Evolutionary conservation across 1,140 invertebrate genomes (phyloP).

Genomic region (Aphis gossypii): DNA sequence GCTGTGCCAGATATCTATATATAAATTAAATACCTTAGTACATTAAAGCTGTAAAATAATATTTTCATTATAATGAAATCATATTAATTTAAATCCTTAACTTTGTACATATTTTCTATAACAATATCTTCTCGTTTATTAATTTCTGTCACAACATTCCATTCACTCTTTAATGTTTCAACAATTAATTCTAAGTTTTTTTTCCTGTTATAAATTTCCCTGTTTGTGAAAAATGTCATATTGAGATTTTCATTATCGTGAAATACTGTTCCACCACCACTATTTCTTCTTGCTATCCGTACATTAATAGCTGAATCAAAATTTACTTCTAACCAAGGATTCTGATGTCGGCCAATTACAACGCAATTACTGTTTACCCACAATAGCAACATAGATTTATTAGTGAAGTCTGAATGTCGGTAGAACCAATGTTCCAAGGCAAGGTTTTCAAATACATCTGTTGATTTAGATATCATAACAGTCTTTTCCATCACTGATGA

Average conservation of each 20-base stretch:
- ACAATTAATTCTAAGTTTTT: constrained; percentile 87
- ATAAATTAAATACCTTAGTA: constrained; percentile 48
- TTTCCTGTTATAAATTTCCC: constrained; percentile 79
- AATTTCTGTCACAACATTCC: constrained; percentile 77
- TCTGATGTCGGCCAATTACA: constrained; percentile 95
- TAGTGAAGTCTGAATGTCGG: constrained; percentile 80
- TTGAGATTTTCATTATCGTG: constrained; percentile 95
- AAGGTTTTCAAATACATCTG: constrained; percentile 88
- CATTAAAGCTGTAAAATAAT: constrained; percentile 35
- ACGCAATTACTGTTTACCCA: constrained; percentile 94
- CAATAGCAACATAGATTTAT: constrained; percentile 83
- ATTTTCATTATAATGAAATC: not conserved
- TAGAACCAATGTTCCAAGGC: constrained; percentile 96
- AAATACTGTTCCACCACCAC: constrained; percentile 96
- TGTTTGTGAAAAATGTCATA: constrained; percentile 85
- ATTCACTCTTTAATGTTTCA: constrained; percentile 79
- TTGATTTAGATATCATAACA: constrained; percentile 90
- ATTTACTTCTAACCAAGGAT: constrained; percentile 93
- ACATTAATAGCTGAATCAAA: constrained; percentile 68
- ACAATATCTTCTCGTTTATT: constrained; percentile 84
- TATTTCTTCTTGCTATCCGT: constrained; percentile 84
- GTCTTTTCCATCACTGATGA: constrained; percentile 71
- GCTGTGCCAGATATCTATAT: constrained; percentile 88
- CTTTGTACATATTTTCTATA: constrained; percentile 81
- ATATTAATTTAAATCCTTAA: constrained; percentile 65